Evolutionary conservation across 2,113 vertebrate genomes (phyloP).

Genomic region (Anhinga anhinga): DNA sequence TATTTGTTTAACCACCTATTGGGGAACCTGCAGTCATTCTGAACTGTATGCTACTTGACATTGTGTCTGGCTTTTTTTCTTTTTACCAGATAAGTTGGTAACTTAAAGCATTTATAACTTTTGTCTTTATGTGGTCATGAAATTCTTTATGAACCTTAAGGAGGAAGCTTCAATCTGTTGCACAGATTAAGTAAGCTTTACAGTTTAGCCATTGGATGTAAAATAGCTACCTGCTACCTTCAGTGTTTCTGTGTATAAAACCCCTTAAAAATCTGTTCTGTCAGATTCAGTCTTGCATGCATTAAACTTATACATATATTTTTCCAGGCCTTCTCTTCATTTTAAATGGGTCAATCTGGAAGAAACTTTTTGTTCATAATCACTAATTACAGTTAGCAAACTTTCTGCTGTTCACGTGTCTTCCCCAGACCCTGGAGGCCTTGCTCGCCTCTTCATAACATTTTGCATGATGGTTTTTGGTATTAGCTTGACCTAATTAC

Average conservation of each 20-base stretch:
- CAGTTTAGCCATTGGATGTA: not conserved
- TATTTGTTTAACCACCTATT: not conserved
- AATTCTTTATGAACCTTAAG: not conserved
- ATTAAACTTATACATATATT: constrained; percentile 3
- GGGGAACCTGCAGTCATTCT: not conserved
- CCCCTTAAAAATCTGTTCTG: not conserved
- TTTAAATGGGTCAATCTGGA: constrained; percentile 51
- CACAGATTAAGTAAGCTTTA: not conserved
- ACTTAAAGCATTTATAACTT: not conserved
- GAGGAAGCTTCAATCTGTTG: not conserved
- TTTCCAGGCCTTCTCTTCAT: constrained; percentile 33
- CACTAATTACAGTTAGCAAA: constrained; percentile 45
- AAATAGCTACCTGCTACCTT: not conserved
- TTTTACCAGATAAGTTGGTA: not conserved
- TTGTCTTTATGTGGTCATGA: not conserved
- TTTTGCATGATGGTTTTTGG: constrained; percentile 37
- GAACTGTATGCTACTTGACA: not conserved
- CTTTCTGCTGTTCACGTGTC: constrained; percentile 12
- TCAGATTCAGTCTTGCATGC: not conserved
- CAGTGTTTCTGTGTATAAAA: not conserved
- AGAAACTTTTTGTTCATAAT: constrained; percentile 15
- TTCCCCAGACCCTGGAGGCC: not conserved
- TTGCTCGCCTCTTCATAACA: not conserved
- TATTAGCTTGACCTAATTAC: constrained; percentile 61
- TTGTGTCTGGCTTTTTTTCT: not conserved